Conservation (phyloP, 1,140 invertebrate genomes). For the Harlomillsia oculata region DNA sequence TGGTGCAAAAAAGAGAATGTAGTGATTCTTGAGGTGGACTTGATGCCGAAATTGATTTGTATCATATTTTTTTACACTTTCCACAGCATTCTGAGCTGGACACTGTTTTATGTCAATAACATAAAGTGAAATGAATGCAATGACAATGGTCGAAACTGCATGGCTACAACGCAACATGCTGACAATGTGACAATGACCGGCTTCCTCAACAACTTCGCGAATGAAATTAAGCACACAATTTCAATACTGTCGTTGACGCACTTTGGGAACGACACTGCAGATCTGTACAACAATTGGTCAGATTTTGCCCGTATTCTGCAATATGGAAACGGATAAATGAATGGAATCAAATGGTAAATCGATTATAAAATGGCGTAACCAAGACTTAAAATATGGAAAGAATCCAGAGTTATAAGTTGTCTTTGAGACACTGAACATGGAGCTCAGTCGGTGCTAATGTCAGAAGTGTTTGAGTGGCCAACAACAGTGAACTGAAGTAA, state of each 20-base stretch:
- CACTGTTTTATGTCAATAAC: not conserved
- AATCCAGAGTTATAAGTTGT: no score
- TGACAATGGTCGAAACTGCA: not conserved
- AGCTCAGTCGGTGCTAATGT: not conserved
- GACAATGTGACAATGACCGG: not conserved
- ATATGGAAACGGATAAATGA: no score
- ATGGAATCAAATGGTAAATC: no score
- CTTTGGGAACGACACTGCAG: no score
- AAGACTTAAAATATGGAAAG: no score
- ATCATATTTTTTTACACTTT: conserved; percentile 39
- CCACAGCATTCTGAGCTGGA: not conserved
- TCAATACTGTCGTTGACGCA: no score
- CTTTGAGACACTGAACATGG: not conserved
- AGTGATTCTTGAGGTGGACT: conserved; percentile 55
- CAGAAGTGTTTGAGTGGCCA: not conserved
- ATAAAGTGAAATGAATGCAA: not conserved
- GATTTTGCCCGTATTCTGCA: no score
- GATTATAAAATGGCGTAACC: no score
- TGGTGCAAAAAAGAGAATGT: conserved; percentile 67
- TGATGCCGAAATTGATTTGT: conserved; percentile 48
- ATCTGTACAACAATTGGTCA: no score
- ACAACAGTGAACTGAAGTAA: not conserved
- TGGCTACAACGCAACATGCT: not conserved
- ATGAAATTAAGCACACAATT: not conserved
- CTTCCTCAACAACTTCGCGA: not conserved